Evolutionary conservation across 2,797 vertebrate species (phyloP), one percentile per base, ranked within the genome.

Genomic region (Acanthurus lineatus): DNA sequence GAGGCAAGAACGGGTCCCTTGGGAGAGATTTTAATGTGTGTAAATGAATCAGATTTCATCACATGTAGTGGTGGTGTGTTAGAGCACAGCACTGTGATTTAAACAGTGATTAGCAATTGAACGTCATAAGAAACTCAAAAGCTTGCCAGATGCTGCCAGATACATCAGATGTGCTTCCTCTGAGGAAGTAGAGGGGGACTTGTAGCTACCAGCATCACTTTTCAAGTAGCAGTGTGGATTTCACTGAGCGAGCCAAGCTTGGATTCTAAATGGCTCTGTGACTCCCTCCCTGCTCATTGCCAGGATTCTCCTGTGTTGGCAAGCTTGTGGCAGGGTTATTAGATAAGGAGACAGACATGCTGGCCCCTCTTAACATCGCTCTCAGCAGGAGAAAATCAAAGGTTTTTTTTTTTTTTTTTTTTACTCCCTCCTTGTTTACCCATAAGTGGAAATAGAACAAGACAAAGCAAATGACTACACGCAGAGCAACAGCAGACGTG

Each of bases 291-390:
- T 83, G 83, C 82, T 88, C 84, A 86, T 78, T 51, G 48, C 79
- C 87, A 91, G 85, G 86, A 92, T 92, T 91, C 87, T 92, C 86
- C 88, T 89, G 81, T 88, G 91, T 88, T 94, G 93, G 91, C 92
- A 93, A 85, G 86, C 89, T 87, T 83, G 89, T 91, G 90, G 88
- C 88, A 89, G 89, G 85, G 90, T 94, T 92, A 93, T 92, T 93
- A 93, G 92, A 95, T 94, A 93, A 94, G 91, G 93, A 94, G 90
- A 92, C 90, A 93, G 93, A 94, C 91, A 89, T 85, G 81, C 84
- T 91, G 93, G 90, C 92, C 92, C 90, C 89, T 92, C 86, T 93
- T 91, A 89, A 92, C 89, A 93, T 90, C 89, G 83, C 90, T 92
- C 91, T 89, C 88, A 90, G 86, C 85, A 83, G 90, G 84, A 89